phyloP scores from a whole-genome alignment of 2,888 invertebrate species.

The Phoenoteleia sp. region DNA sequence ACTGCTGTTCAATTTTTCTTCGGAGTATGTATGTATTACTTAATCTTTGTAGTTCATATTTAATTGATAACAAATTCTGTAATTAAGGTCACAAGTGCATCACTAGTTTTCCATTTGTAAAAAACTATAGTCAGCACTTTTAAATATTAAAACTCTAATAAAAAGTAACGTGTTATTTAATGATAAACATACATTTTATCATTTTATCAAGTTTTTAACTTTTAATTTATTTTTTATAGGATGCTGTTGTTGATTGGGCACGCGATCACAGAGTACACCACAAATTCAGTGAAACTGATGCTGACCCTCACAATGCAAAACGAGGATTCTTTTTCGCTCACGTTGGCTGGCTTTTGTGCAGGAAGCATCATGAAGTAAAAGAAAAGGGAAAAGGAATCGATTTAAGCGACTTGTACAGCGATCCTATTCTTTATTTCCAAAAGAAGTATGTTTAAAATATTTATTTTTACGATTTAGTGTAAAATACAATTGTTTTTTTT shows the following conservation, averaged over 20 bases:
- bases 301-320: slow-evolving; percentile 97
- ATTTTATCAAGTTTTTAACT: no score
- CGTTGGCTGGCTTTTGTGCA: slow-evolving; percentile 96
- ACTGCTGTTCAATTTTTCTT: no score
- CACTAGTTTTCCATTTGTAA: no score
- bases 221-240: slow-evolving; percentile 87
- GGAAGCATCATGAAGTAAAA: slow-evolving; percentile 96
- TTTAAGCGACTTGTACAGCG: slow-evolving; percentile 93
- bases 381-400: slow-evolving; percentile 95
- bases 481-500: no score
- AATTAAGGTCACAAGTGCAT: no score
- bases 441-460: slow-evolving; percentile 89
- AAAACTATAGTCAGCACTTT: no score
- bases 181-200: no score
- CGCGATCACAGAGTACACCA: slow-evolving; percentile 94
- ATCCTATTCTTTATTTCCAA: slow-evolving; percentile 95
- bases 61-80: no score
- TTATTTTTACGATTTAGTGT: background rate
- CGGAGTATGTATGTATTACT: no score
- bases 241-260: slow-evolving; percentile 93
- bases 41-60: no score
- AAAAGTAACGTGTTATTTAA: no score
- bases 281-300: slow-evolving; percentile 97
- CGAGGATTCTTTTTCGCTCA: slow-evolving; percentile 99
- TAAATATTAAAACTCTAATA: no score